Evolutionary conservation across 1,140 invertebrate species (phyloP).

Genomic region (Lamellibrachia luymesi): DNA sequence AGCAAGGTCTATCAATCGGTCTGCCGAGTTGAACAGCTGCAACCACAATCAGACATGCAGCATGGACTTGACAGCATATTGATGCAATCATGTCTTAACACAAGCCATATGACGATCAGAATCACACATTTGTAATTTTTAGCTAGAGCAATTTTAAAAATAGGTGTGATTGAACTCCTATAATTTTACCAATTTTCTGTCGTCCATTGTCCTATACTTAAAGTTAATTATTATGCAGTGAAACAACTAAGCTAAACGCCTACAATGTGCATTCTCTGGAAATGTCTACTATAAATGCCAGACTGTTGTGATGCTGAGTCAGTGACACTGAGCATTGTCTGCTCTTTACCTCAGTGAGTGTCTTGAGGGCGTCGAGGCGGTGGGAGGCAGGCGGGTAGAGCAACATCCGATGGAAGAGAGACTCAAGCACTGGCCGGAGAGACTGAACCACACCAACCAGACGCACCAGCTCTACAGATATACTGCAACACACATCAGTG

Average conservation of each 20-base stretch:
- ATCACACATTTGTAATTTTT: too few species aligned
- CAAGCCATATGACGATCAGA: too few species aligned
- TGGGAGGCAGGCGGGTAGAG: constrained; percentile 81
- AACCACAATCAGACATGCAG: constrained; percentile 23
- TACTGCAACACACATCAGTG: constrained; percentile 62
- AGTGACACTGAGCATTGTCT: not conserved
- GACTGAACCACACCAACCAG: constrained; percentile 80
- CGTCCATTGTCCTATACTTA: too few species aligned
- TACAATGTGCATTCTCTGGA: too few species aligned
- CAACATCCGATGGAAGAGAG: constrained; percentile 87
- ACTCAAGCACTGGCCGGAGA: constrained; percentile 83
- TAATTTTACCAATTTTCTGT: too few species aligned
- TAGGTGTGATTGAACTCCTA: too few species aligned
- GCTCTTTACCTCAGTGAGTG: constrained; percentile 61
- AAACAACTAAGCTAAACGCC: too few species aligned
- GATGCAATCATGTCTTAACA: too few species aligned
- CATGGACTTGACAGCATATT: too few species aligned
- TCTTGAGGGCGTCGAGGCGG: constrained; percentile 79
- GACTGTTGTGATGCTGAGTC: not conserved
- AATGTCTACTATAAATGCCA: not conserved
- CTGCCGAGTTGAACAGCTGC: constrained; percentile 69
- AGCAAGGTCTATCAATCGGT: constrained; percentile 70
- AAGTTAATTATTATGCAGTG: too few species aligned
- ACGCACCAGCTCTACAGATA: constrained; percentile 81
- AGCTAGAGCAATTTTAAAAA: too few species aligned